phyloP scores from a whole-genome alignment of 2,888 invertebrate genomes.

The Caradrina kadenii region DNA sequence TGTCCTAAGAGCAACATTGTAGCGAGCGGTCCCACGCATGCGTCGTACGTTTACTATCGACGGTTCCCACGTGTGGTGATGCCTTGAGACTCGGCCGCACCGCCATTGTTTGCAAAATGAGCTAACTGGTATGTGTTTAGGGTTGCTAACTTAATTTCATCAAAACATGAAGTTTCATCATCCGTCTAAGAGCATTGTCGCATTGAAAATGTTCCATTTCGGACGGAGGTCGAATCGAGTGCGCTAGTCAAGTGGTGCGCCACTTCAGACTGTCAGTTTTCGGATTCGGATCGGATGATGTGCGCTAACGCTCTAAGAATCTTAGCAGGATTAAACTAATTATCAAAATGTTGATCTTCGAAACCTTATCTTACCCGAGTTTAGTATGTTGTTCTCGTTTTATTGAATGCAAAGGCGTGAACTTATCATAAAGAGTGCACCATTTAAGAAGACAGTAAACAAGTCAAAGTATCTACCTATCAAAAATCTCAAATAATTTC shows the following conservation, averaged over 20 bases:
- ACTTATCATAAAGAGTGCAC: too few species aligned
- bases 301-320: too few species aligned
- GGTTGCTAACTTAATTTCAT: constrained; percentile 21
- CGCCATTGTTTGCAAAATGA: constrained; percentile 58
- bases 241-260: too few species aligned
- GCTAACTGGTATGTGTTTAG: constrained; percentile 34
- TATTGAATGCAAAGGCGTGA: too few species aligned
- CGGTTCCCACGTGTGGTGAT: constrained; percentile 61
- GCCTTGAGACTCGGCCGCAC: constrained; percentile 50
- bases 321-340: too few species aligned
- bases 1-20: constrained; percentile 5
- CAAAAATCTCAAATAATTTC: neutral
- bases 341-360: neutral
- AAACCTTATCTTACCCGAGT: neutral
- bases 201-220: too few species aligned
- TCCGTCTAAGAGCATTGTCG: too few species aligned
- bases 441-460: neutral
- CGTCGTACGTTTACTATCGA: constrained; percentile 35
- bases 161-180: too few species aligned
- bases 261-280: too few species aligned
- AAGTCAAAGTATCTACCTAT: neutral
- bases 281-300: too few species aligned
- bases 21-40: constrained; percentile 52
- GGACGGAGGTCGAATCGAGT: too few species aligned
- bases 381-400: too few species aligned